A percentile compares a stretch with the other conserved stretches of the same genome.
Evolutionary conservation across 2,888 invertebrate species (phyloP).

Genomic region (Rhogogaster chlorosoma): DNA sequence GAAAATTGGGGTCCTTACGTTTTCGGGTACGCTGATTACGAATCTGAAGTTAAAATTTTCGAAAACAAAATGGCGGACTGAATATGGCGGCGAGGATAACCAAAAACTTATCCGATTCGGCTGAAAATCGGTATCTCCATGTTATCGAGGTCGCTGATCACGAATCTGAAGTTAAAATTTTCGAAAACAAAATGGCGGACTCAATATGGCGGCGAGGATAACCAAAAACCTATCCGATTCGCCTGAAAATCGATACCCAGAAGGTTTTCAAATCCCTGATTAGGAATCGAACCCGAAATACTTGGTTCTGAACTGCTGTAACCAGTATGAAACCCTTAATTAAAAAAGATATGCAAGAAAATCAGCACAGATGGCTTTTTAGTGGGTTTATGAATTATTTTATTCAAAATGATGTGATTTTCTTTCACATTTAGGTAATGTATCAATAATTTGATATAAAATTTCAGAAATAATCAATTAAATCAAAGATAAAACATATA

Average conservation of each 20-base stretch:
- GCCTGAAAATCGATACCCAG: background rate
- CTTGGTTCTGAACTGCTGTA: background rate
- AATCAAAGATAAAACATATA: no score
- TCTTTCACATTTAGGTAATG: background rate
- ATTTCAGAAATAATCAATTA: conserved; percentile 1
- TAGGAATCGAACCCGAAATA: conserved; percentile 1
- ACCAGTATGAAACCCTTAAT: conserved; percentile 10
- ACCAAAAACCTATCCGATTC: no score
- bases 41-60: background rate
- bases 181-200: conserved; percentile 10
- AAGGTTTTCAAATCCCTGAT: conserved; percentile 3
- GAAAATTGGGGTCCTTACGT: conserved; percentile 2
- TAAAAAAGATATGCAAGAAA: background rate
- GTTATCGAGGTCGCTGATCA: conserved; percentile 25
- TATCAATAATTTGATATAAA: background rate
- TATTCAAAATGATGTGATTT: conserved; percentile 6
- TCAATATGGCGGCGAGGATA: conserved; percentile 19
- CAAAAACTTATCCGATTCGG: no score
- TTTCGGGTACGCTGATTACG: conserved; percentile 17
- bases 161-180: conserved; percentile 15
- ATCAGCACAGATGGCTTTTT: conserved; percentile 4
- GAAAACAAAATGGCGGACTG: conserved; percentile 22
- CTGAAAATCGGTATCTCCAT: background rate
- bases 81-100: conserved; percentile 14
- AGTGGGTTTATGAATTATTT: background rate